Base-by-base conservation (phyloP, 2,797 vertebrate genomes). In the Scolopax rusticola region DNA sequence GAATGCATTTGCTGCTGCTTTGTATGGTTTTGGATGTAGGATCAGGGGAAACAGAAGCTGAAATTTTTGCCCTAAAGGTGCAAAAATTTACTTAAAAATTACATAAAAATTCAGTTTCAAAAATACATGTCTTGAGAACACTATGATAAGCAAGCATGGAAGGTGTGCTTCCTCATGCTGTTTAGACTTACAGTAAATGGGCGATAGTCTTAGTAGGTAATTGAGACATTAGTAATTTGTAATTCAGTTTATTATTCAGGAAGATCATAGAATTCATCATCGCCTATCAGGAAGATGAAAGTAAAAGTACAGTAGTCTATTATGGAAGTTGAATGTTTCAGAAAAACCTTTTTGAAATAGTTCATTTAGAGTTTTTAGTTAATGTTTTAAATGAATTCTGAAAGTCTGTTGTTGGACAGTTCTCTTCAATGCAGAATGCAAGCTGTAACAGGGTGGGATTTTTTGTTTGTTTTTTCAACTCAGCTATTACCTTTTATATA, bases 1-100 rank as follows among this genome's bases (percentile, higher is more conserved):
- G n/a, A 87, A 85, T 82, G 33, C 24, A 14, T 79, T 90, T 95
- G 17, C 40, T 84, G 9, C 47, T 87, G 16, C 21, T 81, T 87
- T 50, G 2, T 75, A 10, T 90, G 17, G 19, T 57, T 90, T 30
- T 84, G 38, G 24, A 23, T 43, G 6, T 65, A 50, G 6, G 16
- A 30, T 54, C 21, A 48, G 41, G 30, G n/a, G 50, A 87, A 86
- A 65, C 1, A 73, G 19, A 84, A 81, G 4, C 57, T 79, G 77
- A 51, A 8, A 8, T 36, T 71, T 91, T 87, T 82, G 4, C n/a
- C 51, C 15, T 54, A 59, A 61, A 54, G 11, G 8, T 10, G n/a
- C 16, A 67, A 82, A 53, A 54, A 21, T 8, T 74, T 40, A 78
- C 13, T 64, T 84, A 47, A 0, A 0, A 2, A 36, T 45, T 91